Conservation (phyloP, 2,888 invertebrate genomes). For the Mantis religiosa region DNA sequence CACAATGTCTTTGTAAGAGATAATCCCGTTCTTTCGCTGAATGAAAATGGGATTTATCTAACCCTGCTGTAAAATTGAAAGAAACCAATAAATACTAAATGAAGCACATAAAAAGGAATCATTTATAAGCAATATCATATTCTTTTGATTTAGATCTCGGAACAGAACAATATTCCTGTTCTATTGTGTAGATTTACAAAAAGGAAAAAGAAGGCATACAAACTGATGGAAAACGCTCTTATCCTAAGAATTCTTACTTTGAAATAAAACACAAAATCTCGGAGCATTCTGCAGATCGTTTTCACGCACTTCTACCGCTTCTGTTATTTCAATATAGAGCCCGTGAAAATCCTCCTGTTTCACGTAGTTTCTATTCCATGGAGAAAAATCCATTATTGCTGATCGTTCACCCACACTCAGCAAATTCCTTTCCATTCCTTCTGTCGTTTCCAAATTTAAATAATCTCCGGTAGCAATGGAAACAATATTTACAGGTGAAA, state of each 20-base stretch:
- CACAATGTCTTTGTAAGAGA: too few relatives aligned
- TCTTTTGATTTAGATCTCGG: too few relatives aligned
- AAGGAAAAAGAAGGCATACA: too few relatives aligned
- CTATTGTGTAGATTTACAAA: background rate
- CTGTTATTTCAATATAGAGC: background rate
- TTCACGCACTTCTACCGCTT: background rate
- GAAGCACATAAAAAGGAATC: too few relatives aligned
- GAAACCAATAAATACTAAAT: too few relatives aligned
- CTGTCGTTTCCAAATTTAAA: background rate
- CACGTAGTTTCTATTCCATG: background rate
- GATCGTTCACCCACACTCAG: background rate
- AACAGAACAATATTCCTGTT: background rate
- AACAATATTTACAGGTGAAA: too few relatives aligned
- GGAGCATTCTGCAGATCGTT: too few relatives aligned
- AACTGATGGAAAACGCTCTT: background rate
- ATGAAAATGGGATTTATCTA: too few relatives aligned
- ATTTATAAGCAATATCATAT: too few relatives aligned
- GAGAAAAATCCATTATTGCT: background rate
- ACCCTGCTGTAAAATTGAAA: too few relatives aligned
- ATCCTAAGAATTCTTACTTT: background rate
- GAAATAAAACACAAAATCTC: background rate
- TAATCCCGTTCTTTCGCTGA: too few relatives aligned
- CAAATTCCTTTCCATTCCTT: background rate
- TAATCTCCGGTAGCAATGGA: too few relatives aligned
- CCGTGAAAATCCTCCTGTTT: background rate